phyloP scores from a whole-genome alignment of 2,888 invertebrate species.

The Xestobium rufovillosum region DNA sequence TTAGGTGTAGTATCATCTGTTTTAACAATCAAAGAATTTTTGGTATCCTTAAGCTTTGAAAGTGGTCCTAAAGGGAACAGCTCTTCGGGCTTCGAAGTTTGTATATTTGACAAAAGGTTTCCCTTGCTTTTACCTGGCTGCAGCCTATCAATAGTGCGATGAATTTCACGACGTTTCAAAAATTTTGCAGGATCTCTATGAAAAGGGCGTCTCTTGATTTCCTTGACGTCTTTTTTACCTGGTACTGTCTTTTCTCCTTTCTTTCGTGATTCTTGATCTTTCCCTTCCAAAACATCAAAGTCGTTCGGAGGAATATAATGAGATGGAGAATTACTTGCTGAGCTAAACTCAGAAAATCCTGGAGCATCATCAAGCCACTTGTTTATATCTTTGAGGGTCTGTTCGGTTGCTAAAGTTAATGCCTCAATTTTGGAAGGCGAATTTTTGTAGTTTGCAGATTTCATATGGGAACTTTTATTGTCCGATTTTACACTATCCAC shows the following conservation, averaged over 20 bases:
- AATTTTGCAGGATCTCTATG: conserved; percentile 37
- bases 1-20: conserved; percentile 67
- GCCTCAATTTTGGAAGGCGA: conserved; percentile 51
- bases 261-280: conserved; percentile 37
- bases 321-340: conserved; percentile 70
- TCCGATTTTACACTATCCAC: conserved; percentile 31
- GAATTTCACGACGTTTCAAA: conserved; percentile 58
- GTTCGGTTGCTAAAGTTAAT: conserved; percentile 63
- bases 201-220: conserved; percentile 46
- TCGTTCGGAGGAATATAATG: conserved; percentile 59
- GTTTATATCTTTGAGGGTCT: conserved; percentile 78
- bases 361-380: conserved; percentile 85
- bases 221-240: conserved; percentile 43
- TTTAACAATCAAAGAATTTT: conserved; percentile 52
- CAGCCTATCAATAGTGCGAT: conserved; percentile 74
- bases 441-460: conserved; percentile 34
- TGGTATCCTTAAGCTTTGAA: conserved; percentile 52
- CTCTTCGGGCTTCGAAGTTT: conserved; percentile 53
- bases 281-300: conserved; percentile 46
- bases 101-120: conserved; percentile 66
- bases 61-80: conserved; percentile 47
- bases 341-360: conserved; percentile 65
- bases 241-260: conserved; percentile 41
- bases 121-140: conserved; percentile 86
- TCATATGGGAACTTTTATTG: conserved; percentile 24